Percentiles rank a stretch among this genome's conserved stretches.
Conservation (phyloP, 2,797 vertebrate species). For the Ceryle rudis region DNA sequence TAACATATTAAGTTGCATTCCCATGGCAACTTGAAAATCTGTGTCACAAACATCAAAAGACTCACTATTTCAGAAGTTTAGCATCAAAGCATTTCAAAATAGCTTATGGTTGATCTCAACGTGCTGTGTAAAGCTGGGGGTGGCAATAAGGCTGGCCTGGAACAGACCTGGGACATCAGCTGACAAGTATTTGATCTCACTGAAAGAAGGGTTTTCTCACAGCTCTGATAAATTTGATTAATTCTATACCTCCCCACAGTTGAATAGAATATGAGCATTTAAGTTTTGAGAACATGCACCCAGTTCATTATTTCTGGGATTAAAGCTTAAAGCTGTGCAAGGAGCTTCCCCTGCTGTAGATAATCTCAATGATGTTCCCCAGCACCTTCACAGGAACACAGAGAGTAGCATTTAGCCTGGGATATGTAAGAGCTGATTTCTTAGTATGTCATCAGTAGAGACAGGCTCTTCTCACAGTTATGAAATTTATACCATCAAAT, state of each 20-base stretch:
- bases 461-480: neutral
- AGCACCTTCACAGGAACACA: neutral
- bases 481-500: neutral
- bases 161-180: conserved; percentile 27
- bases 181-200: conserved; percentile 53
- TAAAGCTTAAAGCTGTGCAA: neutral
- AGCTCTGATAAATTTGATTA: conserved; percentile 9
- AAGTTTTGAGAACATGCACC: neutral
- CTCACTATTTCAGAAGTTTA: conserved; percentile 32
- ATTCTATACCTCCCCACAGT: neutral
- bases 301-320: neutral
- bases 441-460: neutral
- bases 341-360: neutral
- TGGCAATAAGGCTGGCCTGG: neutral
- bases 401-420: neutral
- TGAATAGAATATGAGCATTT: neutral
- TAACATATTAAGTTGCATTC: neutral
- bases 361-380: neutral
- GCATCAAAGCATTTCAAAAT: conserved; percentile 33
- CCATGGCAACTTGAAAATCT: conserved; percentile 2
- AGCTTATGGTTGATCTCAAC: neutral
- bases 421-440: neutral
- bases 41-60: neutral
- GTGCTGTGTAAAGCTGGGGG: neutral
- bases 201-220: conserved; percentile 61